Percentiles rank a stretch among this genome's conserved stretches.
Conservation (phyloP, 2,113 vertebrate genomes). For the Gopherus evgoodei region DNA sequence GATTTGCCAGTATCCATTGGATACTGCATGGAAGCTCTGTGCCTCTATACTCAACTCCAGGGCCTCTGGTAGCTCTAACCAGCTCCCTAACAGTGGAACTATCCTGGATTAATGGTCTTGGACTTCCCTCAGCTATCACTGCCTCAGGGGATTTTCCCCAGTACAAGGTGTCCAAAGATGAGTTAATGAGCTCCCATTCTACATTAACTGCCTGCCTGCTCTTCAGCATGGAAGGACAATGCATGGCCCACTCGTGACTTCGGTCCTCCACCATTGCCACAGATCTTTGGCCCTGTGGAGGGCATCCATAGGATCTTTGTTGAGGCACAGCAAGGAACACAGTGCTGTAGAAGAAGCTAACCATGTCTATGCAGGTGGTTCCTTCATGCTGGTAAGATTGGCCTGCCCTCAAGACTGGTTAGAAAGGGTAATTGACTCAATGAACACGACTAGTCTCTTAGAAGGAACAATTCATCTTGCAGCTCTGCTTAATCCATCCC, state of each 20-base stretch:
- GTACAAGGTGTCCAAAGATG: accelerated
- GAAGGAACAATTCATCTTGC: not conserved
- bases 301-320: not conserved
- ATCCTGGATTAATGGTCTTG: not conserved
- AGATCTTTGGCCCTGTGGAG: not conserved
- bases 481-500: not conserved
- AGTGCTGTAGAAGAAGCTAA: not conserved
- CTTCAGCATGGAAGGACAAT: not conserved
- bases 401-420: not conserved
- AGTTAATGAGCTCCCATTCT: not conserved
- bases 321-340: not conserved
- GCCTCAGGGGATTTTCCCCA: not conserved
- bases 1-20: not conserved
- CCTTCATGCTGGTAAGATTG: not conserved
- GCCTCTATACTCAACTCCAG: not conserved
- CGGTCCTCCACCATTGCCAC: not conserved
- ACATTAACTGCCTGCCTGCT: not conserved
- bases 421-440: not conserved
- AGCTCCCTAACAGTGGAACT: not conserved
- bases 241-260: not conserved
- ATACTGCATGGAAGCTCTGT: not conserved
- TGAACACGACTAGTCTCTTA: not conserved
- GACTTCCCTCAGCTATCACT: not conserved
- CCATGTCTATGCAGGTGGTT: not conserved
- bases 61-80: not conserved